Conservation (phyloP, 2,888 invertebrate genomes). For the Synergus laeviventris region DNA sequence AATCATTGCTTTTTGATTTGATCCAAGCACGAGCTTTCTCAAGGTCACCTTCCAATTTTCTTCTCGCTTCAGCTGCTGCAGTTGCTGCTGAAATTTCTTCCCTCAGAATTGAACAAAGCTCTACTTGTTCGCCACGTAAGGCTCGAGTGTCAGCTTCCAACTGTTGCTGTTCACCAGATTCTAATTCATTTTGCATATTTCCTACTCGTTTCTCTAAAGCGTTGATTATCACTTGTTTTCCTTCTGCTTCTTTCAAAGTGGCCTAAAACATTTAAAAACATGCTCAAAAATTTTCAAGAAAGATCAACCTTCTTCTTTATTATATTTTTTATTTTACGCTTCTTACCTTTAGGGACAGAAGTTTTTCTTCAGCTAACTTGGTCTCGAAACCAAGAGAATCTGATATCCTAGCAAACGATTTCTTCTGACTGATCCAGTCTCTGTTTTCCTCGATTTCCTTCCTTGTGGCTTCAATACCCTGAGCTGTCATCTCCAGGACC, state of each 20-base stretch:
- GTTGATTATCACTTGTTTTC: conserved; percentile 88
- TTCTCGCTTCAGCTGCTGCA: conserved; percentile 83
- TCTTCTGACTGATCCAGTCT: conserved; percentile 88
- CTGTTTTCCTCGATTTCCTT: conserved; percentile 88
- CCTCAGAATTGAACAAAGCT: conserved; percentile 84
- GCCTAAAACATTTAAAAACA: conserved; percentile 72
- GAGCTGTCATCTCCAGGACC: conserved; percentile 89
- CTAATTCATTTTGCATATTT: conserved; percentile 90
- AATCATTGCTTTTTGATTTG: conserved; percentile 85
- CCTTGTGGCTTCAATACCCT: conserved; percentile 88
- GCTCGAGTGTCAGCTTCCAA: conserved; percentile 85
- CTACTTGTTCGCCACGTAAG: conserved; percentile 86
- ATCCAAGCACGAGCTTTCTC: conserved; percentile 90
- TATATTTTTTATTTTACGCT: too few species aligned
- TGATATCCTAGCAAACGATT: conserved; percentile 82
- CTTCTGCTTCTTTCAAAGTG: conserved; percentile 89
- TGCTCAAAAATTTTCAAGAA: neutral
- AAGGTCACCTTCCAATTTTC: conserved; percentile 86
- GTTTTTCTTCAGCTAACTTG: conserved; percentile 85
- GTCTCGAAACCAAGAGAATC: conserved; percentile 87
- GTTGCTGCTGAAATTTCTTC: conserved; percentile 85
- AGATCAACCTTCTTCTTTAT: too few species aligned
- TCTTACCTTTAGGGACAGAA: conserved; percentile 81
- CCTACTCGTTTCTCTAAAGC: conserved; percentile 89
- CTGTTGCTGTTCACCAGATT: conserved; percentile 88